phyloP scores from a whole-genome alignment of 2,888 invertebrate species.

The Drosophila falleni region DNA sequence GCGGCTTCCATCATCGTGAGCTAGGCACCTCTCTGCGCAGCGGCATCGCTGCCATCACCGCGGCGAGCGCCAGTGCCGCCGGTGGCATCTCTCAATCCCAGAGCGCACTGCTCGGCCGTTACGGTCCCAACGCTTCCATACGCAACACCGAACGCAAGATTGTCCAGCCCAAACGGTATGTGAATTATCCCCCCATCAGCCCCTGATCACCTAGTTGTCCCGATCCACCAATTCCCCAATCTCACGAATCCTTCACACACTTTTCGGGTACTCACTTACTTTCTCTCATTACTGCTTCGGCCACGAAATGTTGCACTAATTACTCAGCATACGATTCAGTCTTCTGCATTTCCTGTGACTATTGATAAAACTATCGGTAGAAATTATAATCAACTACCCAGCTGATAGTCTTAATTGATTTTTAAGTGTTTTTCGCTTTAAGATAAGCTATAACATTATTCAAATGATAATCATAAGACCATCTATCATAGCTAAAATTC shows the following conservation, averaged over 20 bases:
- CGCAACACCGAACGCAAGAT: conserved; percentile 83
- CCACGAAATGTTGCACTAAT: not conserved
- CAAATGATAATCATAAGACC: too few species aligned
- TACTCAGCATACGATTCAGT: not conserved
- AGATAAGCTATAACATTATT: too few species aligned
- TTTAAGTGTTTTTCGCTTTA: too few species aligned
- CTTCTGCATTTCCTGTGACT: not conserved
- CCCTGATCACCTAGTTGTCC: too few species aligned
- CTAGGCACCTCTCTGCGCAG: conserved; percentile 81
- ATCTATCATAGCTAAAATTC: too few species aligned
- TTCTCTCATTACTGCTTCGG: too few species aligned
- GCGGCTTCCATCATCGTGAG: conserved; percentile 77
- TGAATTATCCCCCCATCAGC: conserved; percentile 25
- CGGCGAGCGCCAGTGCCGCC: conserved; percentile 67
- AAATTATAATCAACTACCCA: too few species aligned
- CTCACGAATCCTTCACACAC: not conserved
- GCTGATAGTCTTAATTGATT: too few species aligned
- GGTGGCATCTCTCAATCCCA: conserved; percentile 74
- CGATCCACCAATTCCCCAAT: not conserved
- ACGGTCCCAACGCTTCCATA: conserved; percentile 82
- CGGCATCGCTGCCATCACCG: conserved; percentile 79
- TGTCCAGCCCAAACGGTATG: conserved; percentile 85
- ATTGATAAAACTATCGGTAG: not conserved
- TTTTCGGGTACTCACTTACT: not conserved
- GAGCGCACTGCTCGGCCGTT: conserved; percentile 75